phyloP scores from a whole-genome alignment of 2,797 vertebrate genomes.

The Ambastaia sidthimunki region DNA sequence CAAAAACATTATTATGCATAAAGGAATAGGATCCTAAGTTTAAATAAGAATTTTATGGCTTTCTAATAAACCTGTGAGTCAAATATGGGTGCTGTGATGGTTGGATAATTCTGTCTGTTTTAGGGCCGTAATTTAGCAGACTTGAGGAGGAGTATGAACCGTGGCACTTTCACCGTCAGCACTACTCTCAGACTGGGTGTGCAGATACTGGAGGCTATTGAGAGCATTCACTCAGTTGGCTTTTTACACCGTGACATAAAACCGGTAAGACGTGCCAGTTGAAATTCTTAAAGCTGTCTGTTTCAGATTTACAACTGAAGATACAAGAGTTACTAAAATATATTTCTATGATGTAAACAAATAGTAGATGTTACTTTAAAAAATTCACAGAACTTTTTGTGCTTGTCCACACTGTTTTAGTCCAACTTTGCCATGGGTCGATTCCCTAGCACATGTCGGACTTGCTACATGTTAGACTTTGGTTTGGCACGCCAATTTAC shows the following conservation, averaged over 20 bases:
- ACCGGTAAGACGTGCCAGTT: conserved; percentile 80
- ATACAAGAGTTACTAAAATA: not conserved
- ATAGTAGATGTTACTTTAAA: no score
- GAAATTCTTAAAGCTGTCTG: conserved; percentile 7
- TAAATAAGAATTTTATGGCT: not conserved
- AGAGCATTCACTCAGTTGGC: conserved; percentile 98
- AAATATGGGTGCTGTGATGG: not conserved
- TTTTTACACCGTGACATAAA: conserved; percentile 98
- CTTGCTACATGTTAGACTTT: conserved; percentile 99
- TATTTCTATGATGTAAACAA: not conserved
- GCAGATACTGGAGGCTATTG: conserved; percentile 96
- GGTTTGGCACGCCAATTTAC: conserved; percentile 98
- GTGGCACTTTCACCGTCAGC: conserved; percentile 94
- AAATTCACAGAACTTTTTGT: not conserved
- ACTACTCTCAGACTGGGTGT: conserved; percentile 93
- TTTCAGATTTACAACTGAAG: not conserved
- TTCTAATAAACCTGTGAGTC: not conserved
- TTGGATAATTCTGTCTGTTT: not conserved
- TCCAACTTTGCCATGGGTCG: conserved; percentile 99
- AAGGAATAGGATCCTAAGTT: not conserved
- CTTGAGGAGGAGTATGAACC: conserved; percentile 90
- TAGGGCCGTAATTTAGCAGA: conserved; percentile 98
- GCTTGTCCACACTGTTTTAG: conserved; percentile 69
- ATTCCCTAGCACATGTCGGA: conserved; percentile 94
- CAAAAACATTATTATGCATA: not conserved